Percentiles rank a stretch among this genome's conserved stretches.
Evolutionary conservation across 2,797 vertebrate species (phyloP).

Genomic region (Discoglossus pictus): DNA sequence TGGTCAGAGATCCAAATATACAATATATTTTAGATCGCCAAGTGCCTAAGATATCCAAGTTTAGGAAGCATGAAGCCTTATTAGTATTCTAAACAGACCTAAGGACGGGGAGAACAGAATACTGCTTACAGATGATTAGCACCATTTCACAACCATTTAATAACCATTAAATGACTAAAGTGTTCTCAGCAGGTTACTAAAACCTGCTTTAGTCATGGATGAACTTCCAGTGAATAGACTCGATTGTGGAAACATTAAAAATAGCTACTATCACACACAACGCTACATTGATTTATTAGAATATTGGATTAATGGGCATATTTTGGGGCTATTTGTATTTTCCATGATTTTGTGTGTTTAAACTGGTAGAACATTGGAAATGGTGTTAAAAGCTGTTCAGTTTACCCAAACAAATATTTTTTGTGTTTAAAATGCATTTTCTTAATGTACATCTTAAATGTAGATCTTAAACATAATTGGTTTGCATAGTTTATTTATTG

Average conservation of each 20-base stretch:
- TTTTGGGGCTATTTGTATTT: slow-evolving; percentile 16
- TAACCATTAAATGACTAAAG: slow-evolving; percentile 46
- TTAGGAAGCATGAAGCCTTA: slow-evolving; percentile 4
- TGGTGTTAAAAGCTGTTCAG: slow-evolving; percentile 18
- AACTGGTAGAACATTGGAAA: neutral
- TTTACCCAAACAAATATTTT: slow-evolving; percentile 30
- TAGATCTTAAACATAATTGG: too few relatives aligned
- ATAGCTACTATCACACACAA: slow-evolving; percentile 2
- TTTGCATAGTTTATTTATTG: too few relatives aligned
- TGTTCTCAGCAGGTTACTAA: slow-evolving; percentile 48
- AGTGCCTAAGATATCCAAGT: too few relatives aligned
- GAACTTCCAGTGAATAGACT: slow-evolving; percentile 43
- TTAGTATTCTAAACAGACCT: slow-evolving; percentile 25
- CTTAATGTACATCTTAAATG: too few relatives aligned
- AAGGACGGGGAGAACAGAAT: slow-evolving; percentile 10
- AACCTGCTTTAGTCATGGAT: slow-evolving; percentile 44
- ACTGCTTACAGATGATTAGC: slow-evolving; percentile 46
- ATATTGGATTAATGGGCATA: slow-evolving; percentile 22
- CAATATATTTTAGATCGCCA: too few relatives aligned
- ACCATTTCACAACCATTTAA: slow-evolving; percentile 47
- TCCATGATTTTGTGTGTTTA: too few relatives aligned
- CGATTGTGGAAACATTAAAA: slow-evolving; percentile 35
- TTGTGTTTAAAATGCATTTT: slow-evolving; percentile 1
- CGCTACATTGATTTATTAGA: slow-evolving; percentile 15
- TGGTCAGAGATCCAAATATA: too few relatives aligned